Base-by-base conservation (phyloP, 1,140 invertebrate species). In the Ptiloglossa arizonensis region DNA sequence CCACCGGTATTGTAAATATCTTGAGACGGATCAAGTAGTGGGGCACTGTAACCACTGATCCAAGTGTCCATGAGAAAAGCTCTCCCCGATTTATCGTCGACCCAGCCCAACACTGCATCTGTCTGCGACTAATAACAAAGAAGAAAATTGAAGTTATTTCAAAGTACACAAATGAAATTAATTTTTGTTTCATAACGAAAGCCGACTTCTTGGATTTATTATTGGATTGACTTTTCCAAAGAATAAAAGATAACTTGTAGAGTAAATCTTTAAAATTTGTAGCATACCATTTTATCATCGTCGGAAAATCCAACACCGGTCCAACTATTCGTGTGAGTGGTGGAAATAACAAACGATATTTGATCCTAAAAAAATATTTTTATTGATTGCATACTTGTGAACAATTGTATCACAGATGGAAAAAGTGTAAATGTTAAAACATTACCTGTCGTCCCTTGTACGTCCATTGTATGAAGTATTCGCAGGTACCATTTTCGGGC, bases 261-360 rank as follows among this genome's bases (percentile, higher is more conserved):
- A n/a, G n/a, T n/a, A n/a, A n/a, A n/a, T n/a, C n/a, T n/a, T n/a
- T n/a, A n/a, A n/a, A n/a, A n/a, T n/a, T n/a, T n/a, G n/a, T n/a
- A n/a, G n/a, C 5, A 17, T 66, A 96, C 96, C 97, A 98, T 98
- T 89, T 95, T 95, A 74, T 95, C 95, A 87, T 97, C 95, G 69
- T 97, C 94, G 38, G 97, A 98, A 91, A 99, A 98, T 17, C 96
- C 98, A 80, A 99, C 97, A 3, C 98, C 98, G 3, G 98, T 98
- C 98, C 98, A 99, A 17, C 94, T 94, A 75, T 97, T 95, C 0
- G 94, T 95, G 78, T 97, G 93, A 15, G 94, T 95, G 0, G 97
- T 98, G 22, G 95, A 94, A n/a, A 99, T 96, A 3, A 95, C 96
- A 91, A 99, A 99, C 32, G 94, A 94, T 62, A 99, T 95, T 29